Base-by-base conservation (phyloP, 2,797 vertebrate species). In the Macropus fuliginosus region DNA sequence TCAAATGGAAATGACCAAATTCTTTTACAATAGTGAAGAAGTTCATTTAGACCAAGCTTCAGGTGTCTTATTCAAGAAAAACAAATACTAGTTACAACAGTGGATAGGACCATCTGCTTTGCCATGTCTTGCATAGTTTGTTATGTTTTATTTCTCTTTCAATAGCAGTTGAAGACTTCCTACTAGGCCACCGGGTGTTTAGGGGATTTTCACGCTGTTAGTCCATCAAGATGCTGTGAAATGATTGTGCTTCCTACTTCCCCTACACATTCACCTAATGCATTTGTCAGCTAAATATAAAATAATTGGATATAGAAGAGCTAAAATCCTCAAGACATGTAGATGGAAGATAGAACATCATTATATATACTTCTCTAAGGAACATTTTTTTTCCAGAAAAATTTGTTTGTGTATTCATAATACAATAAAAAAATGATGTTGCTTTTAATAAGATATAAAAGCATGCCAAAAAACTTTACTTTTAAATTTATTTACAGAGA, bases 331-430 rank as follows among this genome's bases (percentile, higher is more conserved):
- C 1, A 24, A 46, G 40, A 9, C 40, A 81, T 1, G 3, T 87
- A 87, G 74, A 87, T 50, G 74, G 74, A 81, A 0, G 10, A 14
- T 54, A 50, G 1, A 96, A 13, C 55, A 90, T 55, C 91, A 90
- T 56, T 89, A 2, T 94, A 50, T 59, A 87, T 93, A 93, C 4
- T 55, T 93, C 56, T 57, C 13, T 74, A 91, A 97, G 95, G 91
- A 94, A 93, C 11, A 91, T 57, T 46, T 46, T 52, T 52, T 46
- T 54, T 95, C 5, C 50, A 62, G 93, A 93, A 94, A 11, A 56
- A 91, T 55, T 89, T 4, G 62, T 93, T 40, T 34, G 89, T 95
- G 40, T 52, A 18, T 92, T 8, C 90, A 55, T 90, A 93, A 91
- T 46, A 95, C 12, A 56, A 28, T 91, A 66, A 74, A 91, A 92